phyloP scores from a whole-genome alignment of 2,113 vertebrate genomes.

The Grammomys dolichurus region DNA sequence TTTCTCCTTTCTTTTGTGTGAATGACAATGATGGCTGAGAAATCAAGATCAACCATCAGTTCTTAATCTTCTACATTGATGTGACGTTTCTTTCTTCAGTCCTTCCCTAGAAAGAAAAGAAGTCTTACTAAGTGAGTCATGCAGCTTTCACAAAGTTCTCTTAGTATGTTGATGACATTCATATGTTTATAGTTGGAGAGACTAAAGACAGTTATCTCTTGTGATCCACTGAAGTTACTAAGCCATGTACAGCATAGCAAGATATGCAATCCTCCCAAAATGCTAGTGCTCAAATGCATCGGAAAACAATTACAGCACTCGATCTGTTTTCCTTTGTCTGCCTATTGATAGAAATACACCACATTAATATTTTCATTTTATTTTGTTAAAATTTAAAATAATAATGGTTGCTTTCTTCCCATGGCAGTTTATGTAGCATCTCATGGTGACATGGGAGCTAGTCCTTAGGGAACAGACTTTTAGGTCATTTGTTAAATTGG shows the following conservation, averaged over 20 bases:
- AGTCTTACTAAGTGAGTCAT: background rate
- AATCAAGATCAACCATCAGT: background rate
- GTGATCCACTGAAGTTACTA: background rate
- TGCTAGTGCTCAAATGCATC: background rate
- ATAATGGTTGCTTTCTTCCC: background rate
- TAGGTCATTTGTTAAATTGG: too few species aligned
- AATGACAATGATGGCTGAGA: background rate
- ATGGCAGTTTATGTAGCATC: too few species aligned
- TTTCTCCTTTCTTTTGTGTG: background rate
- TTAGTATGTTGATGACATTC: background rate
- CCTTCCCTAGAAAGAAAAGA: background rate
- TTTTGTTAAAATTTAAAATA: background rate
- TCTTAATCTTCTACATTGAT: background rate
- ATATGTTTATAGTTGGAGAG: background rate
- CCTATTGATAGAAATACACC: background rate
- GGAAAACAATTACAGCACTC: background rate
- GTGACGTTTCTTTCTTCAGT: background rate
- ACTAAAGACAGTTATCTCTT: background rate
- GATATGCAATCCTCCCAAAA: background rate
- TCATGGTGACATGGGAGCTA: background rate
- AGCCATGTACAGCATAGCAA: background rate
- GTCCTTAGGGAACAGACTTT: background rate
- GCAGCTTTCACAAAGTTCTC: background rate
- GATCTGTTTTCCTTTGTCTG: background rate
- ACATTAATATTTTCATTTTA: background rate